These are phyloP conservation scores for Dolichoris vasculosae DNA, from an alignment of 1,140 invertebrate species.

Conservation along the genomic window DNA sequence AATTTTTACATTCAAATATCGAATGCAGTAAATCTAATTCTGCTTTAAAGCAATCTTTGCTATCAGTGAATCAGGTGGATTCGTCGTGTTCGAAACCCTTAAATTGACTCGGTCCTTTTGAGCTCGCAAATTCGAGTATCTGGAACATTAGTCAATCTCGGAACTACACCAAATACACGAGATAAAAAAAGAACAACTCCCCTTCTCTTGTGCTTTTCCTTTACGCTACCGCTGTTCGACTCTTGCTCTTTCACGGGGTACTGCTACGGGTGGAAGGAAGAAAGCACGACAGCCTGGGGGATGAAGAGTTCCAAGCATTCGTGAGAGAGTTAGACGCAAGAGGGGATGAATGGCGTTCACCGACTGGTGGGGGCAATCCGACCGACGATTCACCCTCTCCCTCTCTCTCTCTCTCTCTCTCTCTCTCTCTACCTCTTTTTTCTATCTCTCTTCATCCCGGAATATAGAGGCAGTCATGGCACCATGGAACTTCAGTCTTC, in stretches of 20 bases:
- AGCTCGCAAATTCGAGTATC: background rate
- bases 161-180: background rate
- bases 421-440: slow-evolving; percentile 42
- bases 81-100: background rate
- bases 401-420: slow-evolving; percentile 56
- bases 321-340: background rate
- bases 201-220: background rate
- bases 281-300: slow-evolving; percentile 19
- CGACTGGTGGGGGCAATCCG: slow-evolving; percentile 29
- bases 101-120: background rate
- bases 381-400: slow-evolving; percentile 56
- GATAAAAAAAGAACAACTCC: slow-evolving; percentile 1
- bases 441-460: slow-evolving; percentile 57
- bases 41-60: background rate
- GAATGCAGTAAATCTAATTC: background rate
- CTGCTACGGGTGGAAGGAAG: background rate
- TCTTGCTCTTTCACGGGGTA: background rate
- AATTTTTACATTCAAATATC: no score
- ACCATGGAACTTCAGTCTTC: slow-evolving; percentile 68
- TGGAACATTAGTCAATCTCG: slow-evolving; percentile 22
- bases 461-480: slow-evolving; percentile 65
- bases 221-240: background rate
- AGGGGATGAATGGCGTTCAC: slow-evolving; percentile 41
- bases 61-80: background rate
- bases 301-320: slow-evolving; percentile 45